Evolutionary conservation across 2,113 vertebrate genomes (phyloP).

Genomic region (Menidia beryllina): DNA sequence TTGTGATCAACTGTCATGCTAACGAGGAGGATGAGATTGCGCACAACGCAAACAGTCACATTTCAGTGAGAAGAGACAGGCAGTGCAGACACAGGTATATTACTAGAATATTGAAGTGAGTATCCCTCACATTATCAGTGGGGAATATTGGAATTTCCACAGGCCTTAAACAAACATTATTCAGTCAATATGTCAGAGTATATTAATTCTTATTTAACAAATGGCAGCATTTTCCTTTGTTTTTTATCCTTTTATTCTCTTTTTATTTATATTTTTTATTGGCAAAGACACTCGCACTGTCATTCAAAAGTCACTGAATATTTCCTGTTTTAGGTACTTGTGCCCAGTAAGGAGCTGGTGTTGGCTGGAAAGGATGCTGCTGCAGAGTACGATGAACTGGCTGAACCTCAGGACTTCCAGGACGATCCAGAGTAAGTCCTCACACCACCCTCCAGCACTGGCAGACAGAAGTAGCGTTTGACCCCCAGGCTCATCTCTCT

Average conservation of each 20-base stretch:
- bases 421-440: conserved; percentile 95
- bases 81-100: too few relatives aligned
- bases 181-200: too few relatives aligned
- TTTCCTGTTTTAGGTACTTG: conserved; percentile 83
- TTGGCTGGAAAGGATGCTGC: conserved; percentile 96
- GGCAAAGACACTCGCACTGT: neutral
- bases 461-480: neutral
- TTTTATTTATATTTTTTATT: neutral
- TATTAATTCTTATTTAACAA: too few relatives aligned
- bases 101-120: too few relatives aligned
- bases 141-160: too few relatives aligned
- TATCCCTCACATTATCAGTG: too few relatives aligned
- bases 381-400: conserved; percentile 96
- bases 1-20: too few relatives aligned
- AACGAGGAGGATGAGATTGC: too few relatives aligned
- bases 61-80: too few relatives aligned
- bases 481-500: conserved; percentile 15
- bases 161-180: too few relatives aligned
- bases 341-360: conserved; percentile 91
- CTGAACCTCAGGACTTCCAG: conserved; percentile 97
- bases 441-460: neutral
- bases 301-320: conserved; percentile 5
- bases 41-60: too few relatives aligned
- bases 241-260: neutral
- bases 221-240: too few relatives aligned